These are phyloP conservation scores for Euzophera pinguis DNA, from an alignment of 2,888 invertebrate species.

Conservation along the genomic window DNA sequence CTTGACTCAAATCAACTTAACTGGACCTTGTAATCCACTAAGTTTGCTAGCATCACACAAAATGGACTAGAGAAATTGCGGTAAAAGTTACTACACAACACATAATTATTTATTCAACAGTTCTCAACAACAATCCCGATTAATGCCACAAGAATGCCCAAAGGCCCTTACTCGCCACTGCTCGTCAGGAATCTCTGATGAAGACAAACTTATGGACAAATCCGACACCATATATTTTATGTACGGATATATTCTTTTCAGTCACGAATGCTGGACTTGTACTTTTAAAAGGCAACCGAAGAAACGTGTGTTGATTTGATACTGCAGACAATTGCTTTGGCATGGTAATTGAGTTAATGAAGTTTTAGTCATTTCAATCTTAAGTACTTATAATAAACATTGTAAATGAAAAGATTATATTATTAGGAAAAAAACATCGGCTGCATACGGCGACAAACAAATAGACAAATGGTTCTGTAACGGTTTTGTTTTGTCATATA, in stretches of 20 bases:
- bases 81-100: background rate
- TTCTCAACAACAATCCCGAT: background rate
- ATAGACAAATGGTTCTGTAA: no score
- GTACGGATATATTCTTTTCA: conserved; percentile 22
- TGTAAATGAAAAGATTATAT: no score
- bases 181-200: conserved; percentile 17
- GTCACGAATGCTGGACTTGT: conserved; percentile 30
- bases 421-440: no score
- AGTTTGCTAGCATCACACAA: background rate
- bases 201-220: conserved; percentile 17
- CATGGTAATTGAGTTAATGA: no score
- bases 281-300: conserved; percentile 4
- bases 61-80: background rate
- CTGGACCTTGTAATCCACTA: no score
- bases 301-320: no score
- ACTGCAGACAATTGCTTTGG: no score
- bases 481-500: no score
- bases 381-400: no score
- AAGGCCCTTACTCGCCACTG: background rate
- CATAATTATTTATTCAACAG: conserved; percentile 1
- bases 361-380: no score
- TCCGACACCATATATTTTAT: conserved; percentile 11
- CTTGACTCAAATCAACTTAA: no score
- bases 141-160: conserved; percentile 3
- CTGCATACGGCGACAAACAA: no score